Evolutionary conservation across 2,888 invertebrate species (phyloP).

Genomic region (Trachelus stipa): DNA sequence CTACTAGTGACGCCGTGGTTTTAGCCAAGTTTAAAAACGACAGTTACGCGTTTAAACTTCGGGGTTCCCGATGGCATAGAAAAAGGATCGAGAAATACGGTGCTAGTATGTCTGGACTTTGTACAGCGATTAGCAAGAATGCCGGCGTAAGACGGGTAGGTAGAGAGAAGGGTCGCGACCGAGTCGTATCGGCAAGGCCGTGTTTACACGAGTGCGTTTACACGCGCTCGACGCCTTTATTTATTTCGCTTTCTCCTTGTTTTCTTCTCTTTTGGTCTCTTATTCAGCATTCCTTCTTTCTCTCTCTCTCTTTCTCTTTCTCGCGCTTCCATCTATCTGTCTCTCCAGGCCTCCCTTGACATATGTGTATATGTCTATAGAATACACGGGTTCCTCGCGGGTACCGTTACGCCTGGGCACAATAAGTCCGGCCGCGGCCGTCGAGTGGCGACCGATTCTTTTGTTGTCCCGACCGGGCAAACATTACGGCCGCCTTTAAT

Average conservation of each 20-base stretch:
- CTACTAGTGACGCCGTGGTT: background rate
- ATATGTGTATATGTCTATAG: background rate
- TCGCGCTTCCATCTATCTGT: background rate
- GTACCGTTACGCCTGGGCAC: conserved; percentile 36
- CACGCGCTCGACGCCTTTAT: conserved; percentile 15
- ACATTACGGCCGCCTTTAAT: conserved; percentile 51
- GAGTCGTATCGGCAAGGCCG: conserved; percentile 17
- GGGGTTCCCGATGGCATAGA: background rate
- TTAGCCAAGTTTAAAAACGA: background rate
- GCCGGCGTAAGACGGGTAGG: background rate
- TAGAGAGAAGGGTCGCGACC: conserved; percentile 3
- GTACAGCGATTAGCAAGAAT: background rate
- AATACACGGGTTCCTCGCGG: conserved; percentile 34
- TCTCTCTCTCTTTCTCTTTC: conserved; percentile 8
- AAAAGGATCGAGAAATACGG: background rate
- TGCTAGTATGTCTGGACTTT: background rate
- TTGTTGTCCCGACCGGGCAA: conserved; percentile 29
- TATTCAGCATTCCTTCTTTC: conserved; percentile 21
- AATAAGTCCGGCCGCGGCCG: conserved; percentile 53
- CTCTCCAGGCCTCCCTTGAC: background rate
- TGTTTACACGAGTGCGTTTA: conserved; percentile 2
- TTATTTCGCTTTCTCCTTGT: conserved; percentile 1
- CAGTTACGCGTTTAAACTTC: background rate
- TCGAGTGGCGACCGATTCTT: conserved; percentile 34
- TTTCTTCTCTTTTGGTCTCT: conserved; percentile 19